phyloP scores from a whole-genome alignment of 2,797 vertebrate genomes.

The Sebastiscus tertius region DNA sequence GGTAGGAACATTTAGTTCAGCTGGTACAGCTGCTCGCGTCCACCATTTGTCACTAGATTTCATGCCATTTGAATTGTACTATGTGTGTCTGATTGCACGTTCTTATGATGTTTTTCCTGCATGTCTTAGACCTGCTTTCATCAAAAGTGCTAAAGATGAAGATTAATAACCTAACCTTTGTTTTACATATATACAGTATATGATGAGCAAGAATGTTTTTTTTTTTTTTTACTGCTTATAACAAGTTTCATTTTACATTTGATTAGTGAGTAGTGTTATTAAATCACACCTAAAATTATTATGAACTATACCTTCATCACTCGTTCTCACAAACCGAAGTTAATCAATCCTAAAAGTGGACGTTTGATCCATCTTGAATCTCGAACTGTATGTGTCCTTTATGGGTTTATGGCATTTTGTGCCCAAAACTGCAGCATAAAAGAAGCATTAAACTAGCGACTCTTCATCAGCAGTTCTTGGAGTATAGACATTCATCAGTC shows the following conservation, averaged over 20 bases:
- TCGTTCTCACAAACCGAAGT: neutral
- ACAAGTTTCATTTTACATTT: neutral
- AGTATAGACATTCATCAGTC: neutral
- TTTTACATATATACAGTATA: neutral
- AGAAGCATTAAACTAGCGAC: neutral
- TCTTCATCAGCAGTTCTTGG: neutral
- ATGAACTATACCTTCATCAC: neutral
- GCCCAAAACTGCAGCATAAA: neutral
- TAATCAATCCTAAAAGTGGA: neutral
- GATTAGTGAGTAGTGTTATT: neutral
- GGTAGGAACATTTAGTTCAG: neutral
- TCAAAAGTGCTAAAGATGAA: neutral
- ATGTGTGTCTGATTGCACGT: neutral
- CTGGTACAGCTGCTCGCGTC: neutral
- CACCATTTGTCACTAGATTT: neutral
- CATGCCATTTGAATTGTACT: neutral
- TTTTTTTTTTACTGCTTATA: neutral
- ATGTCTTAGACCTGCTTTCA: neutral
- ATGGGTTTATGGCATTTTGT: fast-evolving
- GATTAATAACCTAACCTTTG: neutral
- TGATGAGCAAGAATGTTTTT: neutral
- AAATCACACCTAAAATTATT: neutral
- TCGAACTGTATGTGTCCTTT: neutral
- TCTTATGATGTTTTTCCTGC: neutral
- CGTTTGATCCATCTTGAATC: neutral